Evolutionary conservation across 2,888 invertebrate genomes (phyloP), one percentile per base, ranked within the genome.

Genomic region (Pimpla rufipes): DNA sequence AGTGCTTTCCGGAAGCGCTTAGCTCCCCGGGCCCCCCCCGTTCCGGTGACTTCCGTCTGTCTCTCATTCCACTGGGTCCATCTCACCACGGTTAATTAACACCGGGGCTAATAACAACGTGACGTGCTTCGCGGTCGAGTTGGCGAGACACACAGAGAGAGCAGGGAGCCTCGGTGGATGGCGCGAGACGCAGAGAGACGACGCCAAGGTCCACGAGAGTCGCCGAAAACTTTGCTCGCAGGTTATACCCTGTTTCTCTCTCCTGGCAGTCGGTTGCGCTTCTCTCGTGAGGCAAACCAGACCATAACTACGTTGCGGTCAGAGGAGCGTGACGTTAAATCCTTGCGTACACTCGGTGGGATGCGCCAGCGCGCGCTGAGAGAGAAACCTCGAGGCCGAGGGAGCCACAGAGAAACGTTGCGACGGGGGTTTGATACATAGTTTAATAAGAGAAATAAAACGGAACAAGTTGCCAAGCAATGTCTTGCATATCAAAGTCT

Each of bases 121-220:
- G 78, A 78, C 74, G 74, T 78, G 82, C 57, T 82, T 74, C 73
- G 82, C 68, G 82, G 82, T 79, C 74, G 57, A 82, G 78, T 82
- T 82, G 71, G 78, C 66, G 50, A 74, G 73, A 29, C 42, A 21
- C 42, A 42, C 45, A 55, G 55, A 57, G 40, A 7, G 57, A 23
- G 35, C n/a, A 37, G 37, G 37, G 21, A 37, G 62, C 35, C 37
- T 18, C 37, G 40, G 37, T 37, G 62, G 18, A 47, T 45, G 42
- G 57, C 71, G 59, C 35, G 37, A 68, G 71, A 59, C 16, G 29
- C 57, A 18, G 45, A 45, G 59, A 52, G 3, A 29, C 16, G 50
- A 47, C 35, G n/a, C 18, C 13, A 11, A 40, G 42, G 70, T 21
- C 55, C 71, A 45, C 42, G 71, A 59, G 57, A 42, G 73, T 73